A percentile compares a stretch with the other conserved stretches of the same genome.
phyloP scores from a whole-genome alignment of 2,888 invertebrate species.

The Steinernema hermaphroditum region DNA sequence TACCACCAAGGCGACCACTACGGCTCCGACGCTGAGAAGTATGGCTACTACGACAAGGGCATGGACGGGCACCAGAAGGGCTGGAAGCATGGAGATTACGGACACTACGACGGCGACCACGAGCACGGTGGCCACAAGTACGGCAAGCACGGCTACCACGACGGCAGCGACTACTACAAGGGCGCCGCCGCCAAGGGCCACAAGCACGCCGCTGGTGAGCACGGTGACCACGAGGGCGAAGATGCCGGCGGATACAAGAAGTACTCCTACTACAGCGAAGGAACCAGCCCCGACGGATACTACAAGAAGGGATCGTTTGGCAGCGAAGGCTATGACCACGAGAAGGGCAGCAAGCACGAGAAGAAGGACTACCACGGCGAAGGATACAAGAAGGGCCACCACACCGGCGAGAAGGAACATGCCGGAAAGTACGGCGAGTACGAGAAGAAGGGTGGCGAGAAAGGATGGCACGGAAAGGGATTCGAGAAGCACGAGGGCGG shows the following conservation, averaged over 20 bases:
- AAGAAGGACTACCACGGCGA: not conserved
- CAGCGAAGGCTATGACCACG: conserved; percentile 40
- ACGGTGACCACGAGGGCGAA: conserved; percentile 11
- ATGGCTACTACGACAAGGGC: conserved; percentile 26
- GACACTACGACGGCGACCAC: conserved; percentile 24
- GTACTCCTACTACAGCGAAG: conserved; percentile 51
- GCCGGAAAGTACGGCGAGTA: not conserved
- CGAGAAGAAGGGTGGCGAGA: conserved; percentile 12
- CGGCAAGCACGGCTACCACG: conserved; percentile 7
- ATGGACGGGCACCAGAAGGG: conserved; percentile 13
- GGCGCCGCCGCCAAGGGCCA: conserved; percentile 17
- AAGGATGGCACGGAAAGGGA: conserved; percentile 17
- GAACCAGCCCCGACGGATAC: conserved; percentile 49
- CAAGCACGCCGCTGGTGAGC: conserved; percentile 13
- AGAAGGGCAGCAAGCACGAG: conserved; percentile 26
- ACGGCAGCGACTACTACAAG: conserved; percentile 20
- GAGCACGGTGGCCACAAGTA: conserved; percentile 17
- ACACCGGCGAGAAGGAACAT: conserved; percentile 37
- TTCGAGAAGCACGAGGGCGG: conserved; percentile 20
- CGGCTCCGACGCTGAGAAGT: conserved; percentile 18
- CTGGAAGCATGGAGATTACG: conserved; percentile 17
- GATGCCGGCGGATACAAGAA: conserved; percentile 49
- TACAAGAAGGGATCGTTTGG: conserved; percentile 54
- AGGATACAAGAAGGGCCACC: conserved; percentile 37
- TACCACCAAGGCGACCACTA: conserved; percentile 5